Evolutionary conservation across 2,797 vertebrate species (phyloP).

Genomic region (Siniperca obscura): DNA sequence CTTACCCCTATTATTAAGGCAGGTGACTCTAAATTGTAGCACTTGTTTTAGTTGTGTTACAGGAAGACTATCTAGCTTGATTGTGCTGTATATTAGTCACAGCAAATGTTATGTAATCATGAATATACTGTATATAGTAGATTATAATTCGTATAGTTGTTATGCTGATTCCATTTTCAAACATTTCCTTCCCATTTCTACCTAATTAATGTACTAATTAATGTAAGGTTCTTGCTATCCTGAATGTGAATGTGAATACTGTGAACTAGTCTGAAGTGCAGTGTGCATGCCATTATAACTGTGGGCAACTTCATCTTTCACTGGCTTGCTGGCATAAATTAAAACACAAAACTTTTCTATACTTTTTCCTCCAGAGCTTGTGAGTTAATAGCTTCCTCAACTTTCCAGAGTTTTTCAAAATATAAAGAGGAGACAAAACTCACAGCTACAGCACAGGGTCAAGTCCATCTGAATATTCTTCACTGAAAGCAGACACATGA

Average conservation of each 20-base stretch:
- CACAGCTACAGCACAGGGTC: slow-evolving; percentile 38
- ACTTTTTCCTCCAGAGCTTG: slow-evolving; percentile 5
- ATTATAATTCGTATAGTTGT: not conserved
- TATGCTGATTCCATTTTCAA: not conserved
- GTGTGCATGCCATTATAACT: not conserved
- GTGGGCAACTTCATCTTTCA: not conserved
- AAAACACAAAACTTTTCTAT: slow-evolving; percentile 5
- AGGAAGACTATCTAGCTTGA: not conserved
- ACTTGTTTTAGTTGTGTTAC: not conserved
- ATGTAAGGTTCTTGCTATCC: not conserved
- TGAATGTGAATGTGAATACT: not conserved
- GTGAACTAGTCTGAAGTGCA: not conserved
- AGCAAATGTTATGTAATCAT: not conserved
- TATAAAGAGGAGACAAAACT: slow-evolving; percentile 14
- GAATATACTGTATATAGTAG: too few species aligned
- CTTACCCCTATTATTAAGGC: not conserved
- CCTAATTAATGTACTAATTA: not conserved
- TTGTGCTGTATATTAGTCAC: not conserved
- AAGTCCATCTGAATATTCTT: slow-evolving; percentile 49
- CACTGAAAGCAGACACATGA: slow-evolving; percentile 47
- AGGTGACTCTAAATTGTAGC: not conserved
- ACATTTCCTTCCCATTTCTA: not conserved
- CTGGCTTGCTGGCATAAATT: slow-evolving; percentile 1
- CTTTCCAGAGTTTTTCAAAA: slow-evolving; percentile 36
- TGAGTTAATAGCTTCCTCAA: not conserved